These are phyloP conservation scores for Unio delphinus DNA, from an alignment of 2,888 invertebrate genomes.

Conservation along the genomic window DNA sequence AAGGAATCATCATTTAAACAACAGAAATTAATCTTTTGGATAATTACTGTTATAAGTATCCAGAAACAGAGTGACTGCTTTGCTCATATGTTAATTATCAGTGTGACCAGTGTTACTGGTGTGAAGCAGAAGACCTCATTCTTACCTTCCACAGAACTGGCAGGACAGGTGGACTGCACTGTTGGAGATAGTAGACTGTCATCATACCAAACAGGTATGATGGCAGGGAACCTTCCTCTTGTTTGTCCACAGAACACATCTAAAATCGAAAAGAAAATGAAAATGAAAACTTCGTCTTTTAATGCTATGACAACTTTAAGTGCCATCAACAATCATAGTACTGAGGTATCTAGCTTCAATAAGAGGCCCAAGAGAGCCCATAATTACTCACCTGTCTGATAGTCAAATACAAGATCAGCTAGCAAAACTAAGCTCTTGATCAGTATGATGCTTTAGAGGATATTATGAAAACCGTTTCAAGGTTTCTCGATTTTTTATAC, in stretches of 20 bases:
- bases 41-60: too few species aligned
- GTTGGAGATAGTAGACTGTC: conserved; percentile 74
- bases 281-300: background rate
- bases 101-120: too few species aligned
- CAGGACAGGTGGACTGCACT: conserved; percentile 65
- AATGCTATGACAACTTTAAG: conserved; percentile 4
- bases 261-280: conserved; percentile 25
- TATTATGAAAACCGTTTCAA: too few species aligned
- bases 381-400: background rate
- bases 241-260: conserved; percentile 72
- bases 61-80: too few species aligned
- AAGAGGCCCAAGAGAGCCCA: too few species aligned
- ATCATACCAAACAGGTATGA: conserved; percentile 73
- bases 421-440: background rate
- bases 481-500: too few species aligned
- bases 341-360: too few species aligned
- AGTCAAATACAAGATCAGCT: background rate
- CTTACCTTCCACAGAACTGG: conserved; percentile 73
- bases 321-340: too few species aligned
- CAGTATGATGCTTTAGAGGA: background rate
- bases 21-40: too few species aligned
- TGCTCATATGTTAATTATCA: too few species aligned
- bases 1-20: too few species aligned
- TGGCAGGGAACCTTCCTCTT: conserved; percentile 73
- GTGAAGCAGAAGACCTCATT: background rate